A percentile compares a stretch with the other conserved stretches of the same genome.
phyloP scores from a whole-genome alignment of 37 sponge, comb jelly and placozoan genomes.

The Haliclona indistincta region DNA sequence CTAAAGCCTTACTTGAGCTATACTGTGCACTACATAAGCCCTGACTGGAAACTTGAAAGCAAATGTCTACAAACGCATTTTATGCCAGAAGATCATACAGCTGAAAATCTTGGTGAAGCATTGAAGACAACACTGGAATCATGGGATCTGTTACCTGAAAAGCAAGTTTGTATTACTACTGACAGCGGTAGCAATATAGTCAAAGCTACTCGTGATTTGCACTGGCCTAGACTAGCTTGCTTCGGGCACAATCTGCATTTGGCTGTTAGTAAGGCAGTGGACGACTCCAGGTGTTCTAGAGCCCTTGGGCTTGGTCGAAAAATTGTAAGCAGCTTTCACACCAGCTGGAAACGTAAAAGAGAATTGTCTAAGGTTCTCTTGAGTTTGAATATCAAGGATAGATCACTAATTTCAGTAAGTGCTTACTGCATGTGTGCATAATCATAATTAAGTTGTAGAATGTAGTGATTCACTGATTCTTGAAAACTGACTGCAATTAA shows the following conservation, averaged over 20 bases:
- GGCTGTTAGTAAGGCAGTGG: slow-evolving; percentile 18
- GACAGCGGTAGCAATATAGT: slow-evolving; percentile 42
- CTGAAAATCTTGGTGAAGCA: slow-evolving; percentile 30
- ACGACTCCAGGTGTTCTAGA: slow-evolving; percentile 5
- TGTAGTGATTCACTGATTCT: too few relatives aligned
- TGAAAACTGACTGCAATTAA: too few relatives aligned
- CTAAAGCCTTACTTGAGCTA: too few relatives aligned
- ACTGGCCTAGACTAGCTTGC: slow-evolving; percentile 21
- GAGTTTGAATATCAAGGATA: slow-evolving; percentile 11
- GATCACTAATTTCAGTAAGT: slow-evolving; percentile 3
- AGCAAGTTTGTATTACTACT: slow-evolving; percentile 44
- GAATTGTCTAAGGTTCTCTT: slow-evolving; percentile 15
- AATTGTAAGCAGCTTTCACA: slow-evolving; percentile 22
- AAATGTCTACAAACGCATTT: slow-evolving; percentile 20
- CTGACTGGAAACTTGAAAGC: slow-evolving; percentile 8
- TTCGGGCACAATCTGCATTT: slow-evolving; percentile 48
- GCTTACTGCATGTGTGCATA: too few relatives aligned
- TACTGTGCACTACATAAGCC: slow-evolving; percentile 27
- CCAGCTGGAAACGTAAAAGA: slow-evolving; percentile 27
- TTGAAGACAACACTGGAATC: slow-evolving; percentile 12
- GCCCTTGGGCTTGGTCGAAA: slow-evolving; percentile 21
- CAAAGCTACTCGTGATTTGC: slow-evolving; percentile 3
- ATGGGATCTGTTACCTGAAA: slow-evolving; percentile 12
- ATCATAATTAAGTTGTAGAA: too few relatives aligned
- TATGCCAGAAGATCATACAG: slow-evolving; percentile 46